Conservation (phyloP, 2,113 vertebrate species). For the Salvator merianae region DNA sequence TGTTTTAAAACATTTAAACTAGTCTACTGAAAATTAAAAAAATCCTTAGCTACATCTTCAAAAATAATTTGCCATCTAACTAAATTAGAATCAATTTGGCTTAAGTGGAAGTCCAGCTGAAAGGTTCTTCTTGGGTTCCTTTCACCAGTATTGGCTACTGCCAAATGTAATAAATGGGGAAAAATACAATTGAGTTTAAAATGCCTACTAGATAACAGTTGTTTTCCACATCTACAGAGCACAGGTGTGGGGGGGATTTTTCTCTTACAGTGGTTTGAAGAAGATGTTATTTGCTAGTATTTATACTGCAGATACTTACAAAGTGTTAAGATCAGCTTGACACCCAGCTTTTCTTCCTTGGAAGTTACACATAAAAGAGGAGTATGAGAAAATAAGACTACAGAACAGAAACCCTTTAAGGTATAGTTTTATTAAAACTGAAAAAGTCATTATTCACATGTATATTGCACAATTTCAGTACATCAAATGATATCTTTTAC, state of each 20-base stretch:
- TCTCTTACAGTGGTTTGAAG: not conserved
- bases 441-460: constrained; percentile 6
- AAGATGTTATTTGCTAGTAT: not conserved
- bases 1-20: not conserved
- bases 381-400: constrained; percentile 5
- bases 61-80: not conserved
- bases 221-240: not conserved
- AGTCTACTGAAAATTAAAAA: not conserved
- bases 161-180: not conserved
- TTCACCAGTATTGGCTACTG: not conserved
- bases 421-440: constrained; percentile 49
- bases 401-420: not conserved
- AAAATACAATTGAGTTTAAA: not conserved
- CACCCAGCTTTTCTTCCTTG: not conserved
- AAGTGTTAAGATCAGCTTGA: not conserved
- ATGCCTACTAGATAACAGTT: not conserved
- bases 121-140: not conserved
- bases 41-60: not conserved
- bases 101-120: not conserved
- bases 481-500: constrained; percentile 40
- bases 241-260: not conserved
- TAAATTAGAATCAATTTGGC: not conserved
- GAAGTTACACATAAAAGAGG: not conserved
- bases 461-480: constrained; percentile 32
- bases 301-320: not conserved